Base-by-base conservation (phyloP, 2,113 vertebrate genomes). In the Ramphastos sulfuratus region DNA sequence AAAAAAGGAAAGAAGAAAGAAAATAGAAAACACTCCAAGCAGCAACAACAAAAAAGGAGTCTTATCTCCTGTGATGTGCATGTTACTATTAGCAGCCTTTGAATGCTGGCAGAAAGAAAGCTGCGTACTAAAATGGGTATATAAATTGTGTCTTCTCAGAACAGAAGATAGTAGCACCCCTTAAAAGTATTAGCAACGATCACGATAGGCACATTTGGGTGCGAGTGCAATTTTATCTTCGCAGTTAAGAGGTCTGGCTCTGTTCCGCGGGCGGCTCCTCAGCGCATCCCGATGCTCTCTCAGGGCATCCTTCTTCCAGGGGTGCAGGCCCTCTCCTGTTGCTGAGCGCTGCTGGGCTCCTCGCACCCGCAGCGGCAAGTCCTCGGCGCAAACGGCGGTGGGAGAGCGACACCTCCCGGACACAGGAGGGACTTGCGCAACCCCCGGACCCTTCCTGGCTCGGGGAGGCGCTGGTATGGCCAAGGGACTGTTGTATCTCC, bases 321-420 rank as follows among this genome's bases (percentile, higher is more conserved):
- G 1, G 56, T 4, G 31, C 31, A 20, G 48, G 9, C 48, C 20
- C 18, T 14, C 23, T 2, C 6, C 1, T 0, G 9, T 3, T 1
- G 8, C 10, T 1, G 39, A 8, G 24, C 8, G 0, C 14, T 0
- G 48, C 12, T 0, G 19, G 15, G 15, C 30, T 15, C 8, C 12
- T 12, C 17, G 2, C 27, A 5, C 3, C 0, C 1, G 1, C 31
- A 12, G 2, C 4, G 4, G 10, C 5, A 4, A 1, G 1, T 16
- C 30, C 48, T 12, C 4, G 5, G 9, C 15, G 4, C 1, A 59
- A 85, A 66, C 39, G 8, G 1, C 64, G 54, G 94, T 76, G 76
- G 30, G 44, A 86, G 70, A 59, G 94, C 71, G 97, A 94, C 97
- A 95, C 46, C 97, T 97, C 14, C 59, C 27, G 97, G 86, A 44